A percentile compares a stretch with the other conserved stretches of the same genome.
Conservation (phyloP, 2,113 vertebrate genomes). For the Malaclemys terrapin region DNA sequence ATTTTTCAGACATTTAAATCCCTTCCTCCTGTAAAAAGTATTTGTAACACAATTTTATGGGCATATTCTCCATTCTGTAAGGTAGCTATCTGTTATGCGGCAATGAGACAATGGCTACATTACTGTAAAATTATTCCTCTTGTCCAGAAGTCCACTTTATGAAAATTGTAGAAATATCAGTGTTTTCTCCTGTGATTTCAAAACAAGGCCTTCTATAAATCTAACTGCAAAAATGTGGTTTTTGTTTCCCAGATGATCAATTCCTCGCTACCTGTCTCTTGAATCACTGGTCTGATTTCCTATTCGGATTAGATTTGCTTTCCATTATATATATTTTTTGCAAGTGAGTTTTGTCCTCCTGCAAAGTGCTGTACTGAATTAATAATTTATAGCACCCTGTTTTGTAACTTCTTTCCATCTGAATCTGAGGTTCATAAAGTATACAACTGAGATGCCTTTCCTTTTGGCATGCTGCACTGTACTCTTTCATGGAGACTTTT, state of each 20-base stretch:
- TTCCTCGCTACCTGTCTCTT: background rate
- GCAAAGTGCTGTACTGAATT: background rate
- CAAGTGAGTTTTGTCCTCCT: background rate
- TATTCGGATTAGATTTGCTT: background rate
- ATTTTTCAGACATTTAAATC: background rate
- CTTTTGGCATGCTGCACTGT: background rate
- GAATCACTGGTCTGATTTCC: background rate
- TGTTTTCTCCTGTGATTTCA: background rate
- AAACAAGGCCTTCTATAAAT: background rate
- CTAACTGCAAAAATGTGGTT: background rate
- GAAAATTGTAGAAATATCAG: background rate
- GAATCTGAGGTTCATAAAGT: background rate
- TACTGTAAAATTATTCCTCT: background rate
- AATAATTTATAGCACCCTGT: background rate
- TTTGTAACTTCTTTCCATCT: background rate
- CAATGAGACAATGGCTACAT: background rate
- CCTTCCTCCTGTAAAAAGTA: background rate
- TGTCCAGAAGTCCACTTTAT: background rate
- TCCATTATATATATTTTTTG: background rate
- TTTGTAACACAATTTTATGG: background rate
- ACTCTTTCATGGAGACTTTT: background rate
- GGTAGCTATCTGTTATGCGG: background rate
- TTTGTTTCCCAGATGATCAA: background rate
- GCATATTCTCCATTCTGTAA: fast-evolving
- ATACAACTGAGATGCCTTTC: background rate